Conservation (phyloP, 2,797 vertebrate genomes). For the Sebastes minor region DNA sequence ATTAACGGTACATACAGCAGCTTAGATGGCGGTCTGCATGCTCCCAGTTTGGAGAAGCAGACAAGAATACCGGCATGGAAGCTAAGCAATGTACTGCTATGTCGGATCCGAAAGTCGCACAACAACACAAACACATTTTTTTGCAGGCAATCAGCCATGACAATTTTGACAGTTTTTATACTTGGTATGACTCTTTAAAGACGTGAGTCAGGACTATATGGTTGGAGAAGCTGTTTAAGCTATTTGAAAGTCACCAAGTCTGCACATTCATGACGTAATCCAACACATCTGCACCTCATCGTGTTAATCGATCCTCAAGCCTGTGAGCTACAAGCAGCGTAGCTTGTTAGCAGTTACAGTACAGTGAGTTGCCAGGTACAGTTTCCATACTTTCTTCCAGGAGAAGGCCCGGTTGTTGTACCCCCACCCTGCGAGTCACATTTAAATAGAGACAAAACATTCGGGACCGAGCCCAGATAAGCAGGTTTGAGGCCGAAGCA, state of each 20-base stretch:
- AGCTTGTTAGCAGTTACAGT: conserved; percentile 18
- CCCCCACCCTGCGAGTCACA: conserved; percentile 23
- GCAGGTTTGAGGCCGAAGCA: conserved; percentile 61
- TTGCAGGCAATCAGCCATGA: not conserved
- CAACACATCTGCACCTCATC: not conserved
- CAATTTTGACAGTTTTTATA: no score
- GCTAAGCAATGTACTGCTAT: no score
- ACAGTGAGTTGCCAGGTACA: conserved; percentile 17
- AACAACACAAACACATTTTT: no score
- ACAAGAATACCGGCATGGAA: no score
- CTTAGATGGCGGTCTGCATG: no score
- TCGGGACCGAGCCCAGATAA: conserved; percentile 55
- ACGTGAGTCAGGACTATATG: not conserved
- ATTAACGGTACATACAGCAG: no score
- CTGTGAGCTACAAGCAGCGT: not conserved
- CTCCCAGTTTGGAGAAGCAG: no score
- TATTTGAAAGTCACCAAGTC: not conserved
- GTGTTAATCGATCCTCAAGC: not conserved
- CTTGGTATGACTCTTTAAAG: not conserved
- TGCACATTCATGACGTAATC: not conserved
- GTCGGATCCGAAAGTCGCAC: no score
- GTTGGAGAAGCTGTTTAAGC: not conserved
- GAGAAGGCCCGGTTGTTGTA: conserved; percentile 12
- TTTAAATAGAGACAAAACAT: conserved; percentile 60
- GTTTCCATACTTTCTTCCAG: conserved; percentile 48